phyloP scores from a whole-genome alignment of 2,797 vertebrate species.

The Esox masquinongy region DNA sequence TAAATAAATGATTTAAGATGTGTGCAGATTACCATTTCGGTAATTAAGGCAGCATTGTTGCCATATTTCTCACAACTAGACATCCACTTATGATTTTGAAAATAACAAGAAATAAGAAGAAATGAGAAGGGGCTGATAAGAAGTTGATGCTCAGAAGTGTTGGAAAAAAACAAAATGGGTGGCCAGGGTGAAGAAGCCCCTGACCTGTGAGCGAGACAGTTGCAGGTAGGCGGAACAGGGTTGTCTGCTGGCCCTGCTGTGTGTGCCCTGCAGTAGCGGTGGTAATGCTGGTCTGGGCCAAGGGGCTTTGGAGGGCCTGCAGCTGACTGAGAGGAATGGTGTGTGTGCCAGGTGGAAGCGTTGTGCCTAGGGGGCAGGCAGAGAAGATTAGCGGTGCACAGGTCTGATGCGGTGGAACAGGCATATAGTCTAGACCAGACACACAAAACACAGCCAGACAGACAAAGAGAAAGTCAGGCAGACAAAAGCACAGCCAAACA shows the following conservation, averaged over 20 bases:
- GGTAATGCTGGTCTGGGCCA: constrained; percentile 43
- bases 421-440: background rate
- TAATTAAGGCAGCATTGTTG: no score
- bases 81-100: no score
- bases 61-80: background rate
- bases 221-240: constrained; percentile 70
- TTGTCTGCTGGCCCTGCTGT: constrained; percentile 64
- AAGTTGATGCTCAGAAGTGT: background rate
- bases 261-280: constrained; percentile 48
- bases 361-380: constrained; percentile 61
- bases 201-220: constrained; percentile 74
- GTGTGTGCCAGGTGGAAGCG: constrained; percentile 70
- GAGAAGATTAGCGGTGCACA: constrained; percentile 15
- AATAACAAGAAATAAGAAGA: no score
- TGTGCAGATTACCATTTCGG: no score
- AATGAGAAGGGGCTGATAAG: background rate
- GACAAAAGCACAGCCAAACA: background rate
- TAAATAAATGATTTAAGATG: no score
- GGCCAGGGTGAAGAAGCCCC: constrained; percentile 5
- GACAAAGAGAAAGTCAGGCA: background rate
- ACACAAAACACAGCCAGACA: background rate
- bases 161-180: background rate
- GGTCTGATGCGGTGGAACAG: background rate
- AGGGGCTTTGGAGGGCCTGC: constrained; percentile 68
- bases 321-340: constrained; percentile 74